These are phyloP conservation scores for Wiebesia pumilae DNA, from an alignment of 1,140 invertebrate genomes.

Conservation along the genomic window DNA sequence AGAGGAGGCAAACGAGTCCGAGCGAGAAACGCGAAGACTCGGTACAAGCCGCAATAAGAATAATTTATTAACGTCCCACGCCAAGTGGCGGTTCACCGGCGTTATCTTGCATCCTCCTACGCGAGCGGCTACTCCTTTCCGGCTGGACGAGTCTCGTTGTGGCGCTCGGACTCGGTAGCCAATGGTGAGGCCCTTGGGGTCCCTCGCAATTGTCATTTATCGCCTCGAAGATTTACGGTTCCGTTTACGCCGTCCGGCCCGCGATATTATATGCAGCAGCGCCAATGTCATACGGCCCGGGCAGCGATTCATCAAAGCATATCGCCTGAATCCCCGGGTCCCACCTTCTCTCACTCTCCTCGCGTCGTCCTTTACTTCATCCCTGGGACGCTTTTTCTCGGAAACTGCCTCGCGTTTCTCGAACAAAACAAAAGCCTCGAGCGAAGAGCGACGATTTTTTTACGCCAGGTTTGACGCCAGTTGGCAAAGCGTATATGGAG, in stretches of 20 bases:
- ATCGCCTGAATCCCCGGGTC: conserved; percentile 54
- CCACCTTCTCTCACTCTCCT: conserved; percentile 15
- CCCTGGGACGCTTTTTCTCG: neutral
- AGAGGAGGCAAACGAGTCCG: no score
- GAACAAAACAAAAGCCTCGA: no score
- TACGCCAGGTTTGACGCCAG: no score
- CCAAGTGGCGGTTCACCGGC: conserved; percentile 49
- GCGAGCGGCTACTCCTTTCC: conserved; percentile 60
- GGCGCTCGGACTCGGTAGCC: conserved; percentile 59
- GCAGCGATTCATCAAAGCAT: conserved; percentile 66
- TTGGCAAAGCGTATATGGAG: no score
- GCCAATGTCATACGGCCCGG: conserved; percentile 24
- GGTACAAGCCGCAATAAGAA: conserved; percentile 51
- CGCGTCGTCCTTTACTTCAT: neutral
- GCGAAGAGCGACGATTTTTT: no score
- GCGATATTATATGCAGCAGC: conserved; percentile 56
- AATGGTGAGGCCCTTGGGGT: conserved; percentile 53
- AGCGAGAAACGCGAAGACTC: no score
- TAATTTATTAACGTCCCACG: conserved; percentile 71
- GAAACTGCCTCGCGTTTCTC: neutral
- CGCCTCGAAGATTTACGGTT: conserved; percentile 66
- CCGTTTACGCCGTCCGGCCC: conserved; percentile 59
- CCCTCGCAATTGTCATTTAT: conserved; percentile 69
- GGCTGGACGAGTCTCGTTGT: neutral
- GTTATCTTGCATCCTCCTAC: conserved; percentile 64